Evolutionary conservation across 2,888 invertebrate species (phyloP), one percentile per base, ranked within the genome.

Genomic region (Nematopogon swammerdamellus): DNA sequence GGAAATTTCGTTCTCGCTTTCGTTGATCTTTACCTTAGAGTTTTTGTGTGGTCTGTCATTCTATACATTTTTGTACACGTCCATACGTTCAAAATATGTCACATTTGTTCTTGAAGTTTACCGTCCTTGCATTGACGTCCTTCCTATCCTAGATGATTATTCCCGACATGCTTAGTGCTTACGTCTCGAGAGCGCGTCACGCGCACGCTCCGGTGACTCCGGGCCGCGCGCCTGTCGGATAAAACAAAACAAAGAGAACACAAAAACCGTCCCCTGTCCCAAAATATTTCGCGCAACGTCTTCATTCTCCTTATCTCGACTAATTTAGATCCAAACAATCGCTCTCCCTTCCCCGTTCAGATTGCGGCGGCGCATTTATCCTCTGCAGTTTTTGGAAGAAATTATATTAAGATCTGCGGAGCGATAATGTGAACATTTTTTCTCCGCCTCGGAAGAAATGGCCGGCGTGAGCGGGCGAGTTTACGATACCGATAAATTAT

Each of bases 301-400:
- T 19, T 44, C 18, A 44, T 44, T 44, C 18, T 62, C 63, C 69
- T 72, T 73, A 74, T 73, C 72, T 63, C 66, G 60, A 45, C 70
- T 72, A 72, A 75, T 75, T 72, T 72, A 67, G 69, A 73, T 73
- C 70, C 18, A 72, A 71, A 72, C 72, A 70, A 71, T 73, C 67
- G 64, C 64, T 65, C 63, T 67, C 72, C 70, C 67, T n/a, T n/a
- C n/a, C n/a, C n/a, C 65, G 62, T 60, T 69, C 69, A 70, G 72
- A 68, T 71, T 71, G 67, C 63, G 65, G 64, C 64, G 60, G 65
- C 68, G 67, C 70, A 72, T 73, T 72, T 68, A 70, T 70, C 73
- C 72, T 74, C 73, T 71, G 65, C 72, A 72, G 65, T 72, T 71
- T 72, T 70, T 61, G 63, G 61, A 62, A 70, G 71, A 73, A 74